Evolutionary conservation across 2,113 vertebrate genomes (phyloP), one percentile per base, ranked within the genome.

Genomic region (Columba janthina): DNA sequence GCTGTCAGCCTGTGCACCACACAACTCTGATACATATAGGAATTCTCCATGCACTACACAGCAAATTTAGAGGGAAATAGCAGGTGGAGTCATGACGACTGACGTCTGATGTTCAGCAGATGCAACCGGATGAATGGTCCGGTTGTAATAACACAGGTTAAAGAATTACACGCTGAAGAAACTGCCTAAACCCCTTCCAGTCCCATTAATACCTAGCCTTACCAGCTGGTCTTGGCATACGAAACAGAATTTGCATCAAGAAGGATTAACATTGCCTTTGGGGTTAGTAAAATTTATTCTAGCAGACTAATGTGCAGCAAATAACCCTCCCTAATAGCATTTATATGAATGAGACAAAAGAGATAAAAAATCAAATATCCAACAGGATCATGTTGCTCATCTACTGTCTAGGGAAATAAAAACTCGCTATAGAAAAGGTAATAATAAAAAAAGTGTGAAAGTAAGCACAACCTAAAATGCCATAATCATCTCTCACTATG

Each of bases 361-460:
- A 80, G 79, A 92, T 77, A 5, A 64, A 79, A 85, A 86, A 84
- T 90, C 58, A 85, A 94, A 86, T 88, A 94, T 22, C 65, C 32
- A 60, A 36, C 38, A 62, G 72, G 64, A 89, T 91, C 93, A 80
- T 16, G 53, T 72, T 95, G 64, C 46, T 80, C 75, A 60, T 76
- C 42, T 67, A 71, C 80, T 60, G 20, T 64, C 24, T 67, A 6
- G 7, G 48, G 61, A 77, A 90, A 80, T 18, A 80, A 86, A 42
- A 78, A 36, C 3, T 80, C 60, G 54, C 46, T n/a, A 40, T 8
- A 86, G 57, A 83, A 95, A 81, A 71, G 8, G 19, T 32, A 14
- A 77, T 11, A 74, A 76, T 70, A 34, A 93, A 93, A 88, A 73
- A 92, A 64, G 17, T 31, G 62, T 42, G 21, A 77, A 80, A 84